phyloP scores from a whole-genome alignment of 92 coral and sea anemone species.

The Blastomussa wellsi region DNA sequence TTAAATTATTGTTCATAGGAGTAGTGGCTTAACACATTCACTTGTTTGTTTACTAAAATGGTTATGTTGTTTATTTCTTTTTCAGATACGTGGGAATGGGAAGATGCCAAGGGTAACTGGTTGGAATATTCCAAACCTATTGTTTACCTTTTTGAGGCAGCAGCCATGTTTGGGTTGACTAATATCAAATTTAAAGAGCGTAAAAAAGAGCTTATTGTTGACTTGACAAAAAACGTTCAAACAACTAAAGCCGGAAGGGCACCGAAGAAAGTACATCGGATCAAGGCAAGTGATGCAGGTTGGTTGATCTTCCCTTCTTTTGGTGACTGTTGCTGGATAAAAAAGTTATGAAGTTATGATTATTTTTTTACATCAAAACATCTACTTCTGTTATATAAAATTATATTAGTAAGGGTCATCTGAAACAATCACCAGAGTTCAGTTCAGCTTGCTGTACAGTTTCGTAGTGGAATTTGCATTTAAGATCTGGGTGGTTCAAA shows the following conservation, averaged over 20 bases:
- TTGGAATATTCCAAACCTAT: constrained; percentile 66
- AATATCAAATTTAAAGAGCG: constrained; percentile 58
- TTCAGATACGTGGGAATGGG: constrained; percentile 83
- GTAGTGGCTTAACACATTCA: too few relatives aligned
- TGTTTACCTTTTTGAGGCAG: constrained; percentile 79
- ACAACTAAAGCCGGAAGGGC: constrained; percentile 60
- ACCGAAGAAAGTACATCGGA: constrained; percentile 65
- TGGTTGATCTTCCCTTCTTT: not conserved
- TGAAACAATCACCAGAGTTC: too few relatives aligned
- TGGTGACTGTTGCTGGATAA: not conserved
- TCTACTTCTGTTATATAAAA: too few relatives aligned
- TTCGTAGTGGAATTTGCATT: too few relatives aligned
- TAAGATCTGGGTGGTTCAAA: too few relatives aligned
- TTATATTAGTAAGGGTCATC: too few relatives aligned
- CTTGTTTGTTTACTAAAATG: not conserved
- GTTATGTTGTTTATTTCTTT: not conserved
- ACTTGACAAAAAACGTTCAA: constrained; percentile 69
- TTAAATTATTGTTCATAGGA: too few relatives aligned
- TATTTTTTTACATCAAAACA: too few relatives aligned
- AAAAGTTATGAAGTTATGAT: too few relatives aligned
- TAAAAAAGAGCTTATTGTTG: constrained; percentile 65
- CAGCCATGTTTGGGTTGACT: constrained; percentile 51
- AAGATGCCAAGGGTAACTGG: constrained; percentile 70
- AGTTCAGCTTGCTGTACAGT: too few relatives aligned
- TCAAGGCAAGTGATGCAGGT: constrained; percentile 67